Conservation (phyloP, 1,140 invertebrate genomes). For the Musca vetustissima region DNA sequence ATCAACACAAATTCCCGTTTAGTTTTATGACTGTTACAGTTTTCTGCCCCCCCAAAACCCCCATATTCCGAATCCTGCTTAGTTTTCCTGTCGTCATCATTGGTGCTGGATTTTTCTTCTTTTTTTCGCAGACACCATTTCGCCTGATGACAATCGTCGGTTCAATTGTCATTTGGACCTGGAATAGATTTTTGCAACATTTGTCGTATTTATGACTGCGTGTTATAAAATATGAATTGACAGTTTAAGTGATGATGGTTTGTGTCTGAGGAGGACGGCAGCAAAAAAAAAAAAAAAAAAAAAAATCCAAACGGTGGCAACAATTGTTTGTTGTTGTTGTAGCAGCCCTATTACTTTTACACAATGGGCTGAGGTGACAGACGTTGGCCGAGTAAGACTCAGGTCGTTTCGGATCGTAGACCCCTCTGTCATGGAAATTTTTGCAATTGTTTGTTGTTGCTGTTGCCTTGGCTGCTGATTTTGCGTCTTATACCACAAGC, state of each 20-base stretch:
- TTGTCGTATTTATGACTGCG: conserved; percentile 22
- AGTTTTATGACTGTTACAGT: conserved; percentile 28
- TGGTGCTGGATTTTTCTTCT: too few relatives aligned
- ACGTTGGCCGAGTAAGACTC: too few relatives aligned
- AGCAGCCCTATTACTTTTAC: too few relatives aligned
- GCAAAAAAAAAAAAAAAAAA: background rate
- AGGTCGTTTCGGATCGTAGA: too few relatives aligned
- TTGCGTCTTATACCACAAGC: conserved; percentile 12
- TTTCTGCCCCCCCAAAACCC: background rate
- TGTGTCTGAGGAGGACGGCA: background rate
- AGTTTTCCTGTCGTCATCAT: too few relatives aligned
- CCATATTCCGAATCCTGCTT: too few relatives aligned
- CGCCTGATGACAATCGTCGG: background rate
- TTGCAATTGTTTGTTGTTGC: too few relatives aligned
- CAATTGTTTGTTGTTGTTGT: too few relatives aligned
- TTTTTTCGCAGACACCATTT: too few relatives aligned
- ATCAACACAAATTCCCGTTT: conserved; percentile 29
- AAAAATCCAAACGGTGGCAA: background rate
- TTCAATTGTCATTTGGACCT: conserved; percentile 26
- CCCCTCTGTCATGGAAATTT: too few relatives aligned
- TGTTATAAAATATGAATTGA: conserved; percentile 33
- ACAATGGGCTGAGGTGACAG: too few relatives aligned
- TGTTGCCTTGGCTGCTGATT: conserved; percentile 2
- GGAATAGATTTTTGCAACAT: conserved; percentile 32
- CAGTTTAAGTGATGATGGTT: conserved; percentile 28